Percentiles rank a stretch among this genome's conserved stretches.
These are phyloP conservation scores for Potamarius usumacintae DNA, from an alignment of 2,113 vertebrate genomes.

Conservation along the genomic window DNA sequence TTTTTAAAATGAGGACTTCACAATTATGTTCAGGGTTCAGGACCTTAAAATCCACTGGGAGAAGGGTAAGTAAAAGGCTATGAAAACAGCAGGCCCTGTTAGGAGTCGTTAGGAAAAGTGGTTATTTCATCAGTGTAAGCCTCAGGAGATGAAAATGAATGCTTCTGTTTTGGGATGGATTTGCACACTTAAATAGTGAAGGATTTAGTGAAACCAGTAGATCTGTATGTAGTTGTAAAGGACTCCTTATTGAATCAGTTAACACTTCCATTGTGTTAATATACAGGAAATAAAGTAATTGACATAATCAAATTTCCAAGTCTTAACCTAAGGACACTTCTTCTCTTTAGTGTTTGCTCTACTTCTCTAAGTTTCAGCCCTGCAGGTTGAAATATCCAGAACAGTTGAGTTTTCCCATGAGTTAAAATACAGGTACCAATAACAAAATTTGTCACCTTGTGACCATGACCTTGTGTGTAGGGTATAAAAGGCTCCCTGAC, in stretches of 20 bases:
- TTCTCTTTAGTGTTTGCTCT: background rate
- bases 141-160: conserved; percentile 36
- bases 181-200: background rate
- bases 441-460: background rate
- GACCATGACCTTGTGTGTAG: background rate
- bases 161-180: too few relatives aligned
- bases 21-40: background rate
- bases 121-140: conserved; percentile 31
- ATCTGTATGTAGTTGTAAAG: background rate
- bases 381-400: background rate
- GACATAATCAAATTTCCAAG: background rate
- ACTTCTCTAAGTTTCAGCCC: background rate
- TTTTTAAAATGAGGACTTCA: conserved; percentile 6
- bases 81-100: conserved; percentile 40
- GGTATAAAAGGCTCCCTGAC: background rate
- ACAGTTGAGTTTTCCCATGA: background rate
- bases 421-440: background rate
- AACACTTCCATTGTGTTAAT: background rate
- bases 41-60: background rate
- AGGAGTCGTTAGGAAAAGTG: conserved; percentile 22
- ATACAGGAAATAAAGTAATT: conserved; percentile 7
- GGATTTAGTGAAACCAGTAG: background rate
- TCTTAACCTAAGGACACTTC: background rate
- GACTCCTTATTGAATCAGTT: conserved; percentile 5
- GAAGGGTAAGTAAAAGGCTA: conserved; percentile 37